Evolutionary conservation across 2,797 vertebrate genomes (phyloP), one percentile per base, ranked within the genome.

Genomic region (Manis pentadactyla): DNA sequence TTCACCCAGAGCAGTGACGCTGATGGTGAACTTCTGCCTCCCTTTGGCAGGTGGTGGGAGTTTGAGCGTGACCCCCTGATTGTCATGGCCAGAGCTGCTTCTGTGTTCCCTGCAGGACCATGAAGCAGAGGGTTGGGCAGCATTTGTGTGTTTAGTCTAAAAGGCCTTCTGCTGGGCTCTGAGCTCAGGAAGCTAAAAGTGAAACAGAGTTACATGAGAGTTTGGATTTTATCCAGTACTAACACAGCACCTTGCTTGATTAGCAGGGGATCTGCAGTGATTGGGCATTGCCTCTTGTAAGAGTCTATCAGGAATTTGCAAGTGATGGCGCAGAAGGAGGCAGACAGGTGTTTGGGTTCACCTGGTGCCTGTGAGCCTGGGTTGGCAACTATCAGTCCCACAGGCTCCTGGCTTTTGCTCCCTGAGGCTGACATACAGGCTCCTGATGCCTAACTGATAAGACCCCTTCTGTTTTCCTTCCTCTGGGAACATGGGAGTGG

Each of bases 21-120:
- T 1, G 42, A 17, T 21, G 13, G 81, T 6, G 15, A 11, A 8
- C 39, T 12, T 18, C 18, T 46, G 61, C 66, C 21, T 71, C 42
- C 0, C 64, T 29, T 27, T 6, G 46, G 55, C 73, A 8, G 46
- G 37, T 1, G 55, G 34, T 13, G 57, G 61, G 59, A 7, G 12
- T 46, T 15, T 12, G 53, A 95, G 55, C 21, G 11, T 4, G 49
- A 63, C 29, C 25, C n/a, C 25, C 74, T 31, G 53, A 18, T 31
- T 37, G 42, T 68, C 64, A n/a, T 5, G n/a, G 39, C 31, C 68
- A 51, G 46, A 88, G 57, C 1, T 5, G 34, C 81, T 69, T 51
- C 64, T 27, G 7, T 27, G 1, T 13, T 39, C 27, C 8, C 51
- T 1, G 0, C 0, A 31, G 74, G 74, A 18, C 25, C 34, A 0